Conservation (phyloP, 1,140 invertebrate genomes). For the Sarcophaga peregrina region DNA sequence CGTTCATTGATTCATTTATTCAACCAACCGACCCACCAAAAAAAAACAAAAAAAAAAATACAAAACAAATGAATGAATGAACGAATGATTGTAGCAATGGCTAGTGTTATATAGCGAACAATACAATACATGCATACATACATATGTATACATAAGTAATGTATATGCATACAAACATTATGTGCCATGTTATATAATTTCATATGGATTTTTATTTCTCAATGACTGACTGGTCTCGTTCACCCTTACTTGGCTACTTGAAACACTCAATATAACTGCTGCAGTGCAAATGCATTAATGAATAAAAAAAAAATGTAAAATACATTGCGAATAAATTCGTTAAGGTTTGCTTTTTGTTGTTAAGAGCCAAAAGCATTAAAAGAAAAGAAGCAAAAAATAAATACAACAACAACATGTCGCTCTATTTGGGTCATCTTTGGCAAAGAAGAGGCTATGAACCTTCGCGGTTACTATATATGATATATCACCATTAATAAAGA, state of each 20-base stretch:
- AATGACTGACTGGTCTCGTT: too few species aligned
- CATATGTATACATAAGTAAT: neutral
- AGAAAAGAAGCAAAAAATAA: too few species aligned
- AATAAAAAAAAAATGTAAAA: neutral
- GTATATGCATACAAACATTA: too few species aligned
- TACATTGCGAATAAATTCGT: neutral
- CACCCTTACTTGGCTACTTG: too few species aligned
- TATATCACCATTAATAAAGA: too few species aligned
- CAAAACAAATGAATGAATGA: constrained; percentile 1
- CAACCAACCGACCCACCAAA: neutral
- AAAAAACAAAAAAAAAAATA: neutral
- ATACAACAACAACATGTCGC: neutral
- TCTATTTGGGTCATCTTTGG: neutral
- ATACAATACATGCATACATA: neutral
- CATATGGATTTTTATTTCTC: too few species aligned
- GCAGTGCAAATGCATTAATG: too few species aligned
- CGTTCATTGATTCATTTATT: neutral
- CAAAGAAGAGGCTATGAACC: constrained; percentile 9
- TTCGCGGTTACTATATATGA: neutral
- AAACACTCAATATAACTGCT: too few species aligned
- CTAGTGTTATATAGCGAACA: too few species aligned
- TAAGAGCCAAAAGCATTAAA: neutral
- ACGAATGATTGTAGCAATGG: neutral
- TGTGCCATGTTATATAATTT: too few species aligned
- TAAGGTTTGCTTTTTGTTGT: neutral